Evolutionary conservation across 2,888 invertebrate species (phyloP).

Genomic region (Mimumesa dahlbomi): DNA sequence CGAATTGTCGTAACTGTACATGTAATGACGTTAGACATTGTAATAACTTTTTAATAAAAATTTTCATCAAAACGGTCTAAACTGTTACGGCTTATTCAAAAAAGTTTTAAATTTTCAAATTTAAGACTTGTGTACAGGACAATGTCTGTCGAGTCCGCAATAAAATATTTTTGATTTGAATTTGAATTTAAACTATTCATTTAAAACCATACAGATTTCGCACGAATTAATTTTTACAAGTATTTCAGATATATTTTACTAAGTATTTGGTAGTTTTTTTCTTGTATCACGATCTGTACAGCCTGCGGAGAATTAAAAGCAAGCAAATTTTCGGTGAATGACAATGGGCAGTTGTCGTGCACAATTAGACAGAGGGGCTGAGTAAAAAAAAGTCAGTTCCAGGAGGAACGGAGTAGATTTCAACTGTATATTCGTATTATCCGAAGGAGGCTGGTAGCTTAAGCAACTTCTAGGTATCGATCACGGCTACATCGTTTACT

Average conservation of each 20-base stretch:
- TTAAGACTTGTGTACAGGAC: too few species aligned
- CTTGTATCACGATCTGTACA: slow-evolving; percentile 42
- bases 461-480: slow-evolving; percentile 64
- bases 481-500: slow-evolving; percentile 48
- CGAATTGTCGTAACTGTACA: too few species aligned
- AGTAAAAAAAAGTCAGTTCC: slow-evolving; percentile 45
- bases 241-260: slow-evolving; percentile 18
- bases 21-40: too few species aligned
- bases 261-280: slow-evolving; percentile 31
- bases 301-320: slow-evolving; percentile 34
- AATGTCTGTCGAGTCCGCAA: too few species aligned
- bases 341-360: slow-evolving; percentile 45
- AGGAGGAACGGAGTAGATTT: slow-evolving; percentile 35
- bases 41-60: too few species aligned
- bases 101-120: too few species aligned
- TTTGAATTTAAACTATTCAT: too few species aligned
- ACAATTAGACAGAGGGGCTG: slow-evolving; percentile 55
- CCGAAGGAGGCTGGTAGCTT: slow-evolving; percentile 54
- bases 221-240: too few species aligned
- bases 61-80: too few species aligned
- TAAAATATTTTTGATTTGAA: too few species aligned
- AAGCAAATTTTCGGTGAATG: slow-evolving; percentile 54
- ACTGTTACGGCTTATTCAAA: too few species aligned
- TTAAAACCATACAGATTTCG: too few species aligned
- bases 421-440: slow-evolving; percentile 64